A percentile compares a stretch with the other conserved stretches of the same genome.
Evolutionary conservation across 2,888 invertebrate genomes (phyloP).

Genomic region (Cancer borealis): DNA sequence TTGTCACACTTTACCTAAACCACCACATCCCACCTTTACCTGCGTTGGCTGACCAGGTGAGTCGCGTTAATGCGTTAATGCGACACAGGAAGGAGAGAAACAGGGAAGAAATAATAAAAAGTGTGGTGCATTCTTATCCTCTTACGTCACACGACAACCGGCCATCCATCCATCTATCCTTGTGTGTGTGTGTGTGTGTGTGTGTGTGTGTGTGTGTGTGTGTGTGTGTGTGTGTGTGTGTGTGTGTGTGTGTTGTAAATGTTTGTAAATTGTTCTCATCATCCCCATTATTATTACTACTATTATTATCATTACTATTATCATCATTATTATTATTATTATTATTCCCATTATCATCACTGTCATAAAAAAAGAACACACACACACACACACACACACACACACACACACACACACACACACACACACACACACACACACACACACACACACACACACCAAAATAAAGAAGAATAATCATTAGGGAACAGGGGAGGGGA

Average conservation of each 20-base stretch:
- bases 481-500: neutral
- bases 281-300: neutral
- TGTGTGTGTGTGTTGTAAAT: too few relatives aligned
- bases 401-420: neutral
- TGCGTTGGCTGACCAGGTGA: neutral
- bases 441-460: neutral
- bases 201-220: conserved; percentile 12
- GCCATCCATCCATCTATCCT: neutral
- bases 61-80: conserved; percentile 6
- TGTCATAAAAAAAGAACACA: neutral
- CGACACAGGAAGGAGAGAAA: neutral
- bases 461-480: neutral
- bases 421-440: neutral
- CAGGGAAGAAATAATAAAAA: neutral
- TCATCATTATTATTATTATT: neutral
- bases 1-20: too few relatives aligned
- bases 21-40: neutral
- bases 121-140: conserved; percentile 11
- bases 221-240: neutral
- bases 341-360: neutral
- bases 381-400: neutral
- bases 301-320: neutral
- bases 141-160: neutral
- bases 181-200: conserved; percentile 12
- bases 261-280: too few relatives aligned